Evolutionary conservation across 2,888 invertebrate species (phyloP).

Genomic region (Hydraecia micacea): DNA sequence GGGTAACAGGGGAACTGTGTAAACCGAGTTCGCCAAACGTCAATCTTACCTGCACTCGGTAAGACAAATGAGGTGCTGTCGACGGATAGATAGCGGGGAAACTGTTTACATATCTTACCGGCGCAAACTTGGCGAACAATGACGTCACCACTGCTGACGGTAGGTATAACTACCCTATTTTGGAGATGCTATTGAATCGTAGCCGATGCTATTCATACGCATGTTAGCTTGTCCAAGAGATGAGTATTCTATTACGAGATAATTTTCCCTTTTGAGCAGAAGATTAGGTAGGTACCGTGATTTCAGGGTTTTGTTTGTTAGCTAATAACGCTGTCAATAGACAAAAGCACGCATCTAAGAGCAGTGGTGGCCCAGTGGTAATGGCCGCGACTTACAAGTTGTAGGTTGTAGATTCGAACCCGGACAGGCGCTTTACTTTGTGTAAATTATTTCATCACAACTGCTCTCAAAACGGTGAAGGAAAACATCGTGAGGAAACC

Average conservation of each 20-base stretch:
- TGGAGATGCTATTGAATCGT: slow-evolving; percentile 30
- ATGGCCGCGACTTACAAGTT: too few species aligned
- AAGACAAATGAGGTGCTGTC: slow-evolving; percentile 57
- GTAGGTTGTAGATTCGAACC: too few species aligned
- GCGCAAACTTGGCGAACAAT: slow-evolving; percentile 46
- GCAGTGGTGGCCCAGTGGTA: too few species aligned
- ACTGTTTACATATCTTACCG: slow-evolving; percentile 43
- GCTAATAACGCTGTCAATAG: background rate
- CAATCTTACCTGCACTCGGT: slow-evolving; percentile 52
- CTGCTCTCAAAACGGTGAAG: too few species aligned
- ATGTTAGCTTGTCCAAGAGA: background rate
- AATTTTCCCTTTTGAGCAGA: background rate
- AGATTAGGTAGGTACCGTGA: background rate
- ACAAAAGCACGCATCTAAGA: too few species aligned
- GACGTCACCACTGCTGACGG: slow-evolving; percentile 18
- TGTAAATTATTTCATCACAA: too few species aligned
- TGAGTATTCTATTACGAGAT: background rate
- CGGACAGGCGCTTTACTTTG: too few species aligned
- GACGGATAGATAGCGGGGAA: slow-evolving; percentile 38
- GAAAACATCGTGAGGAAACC: too few species aligned
- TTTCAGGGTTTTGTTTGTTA: background rate
- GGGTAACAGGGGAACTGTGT: slow-evolving; percentile 6
- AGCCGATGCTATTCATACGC: slow-evolving; percentile 4
- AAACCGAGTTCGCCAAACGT: slow-evolving; percentile 26
- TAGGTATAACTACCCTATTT: slow-evolving; percentile 17